Percentiles rank a stretch among this genome's conserved stretches.
Evolutionary conservation across 2,888 invertebrate species (phyloP).

Genomic region (Hipparchia semele): DNA sequence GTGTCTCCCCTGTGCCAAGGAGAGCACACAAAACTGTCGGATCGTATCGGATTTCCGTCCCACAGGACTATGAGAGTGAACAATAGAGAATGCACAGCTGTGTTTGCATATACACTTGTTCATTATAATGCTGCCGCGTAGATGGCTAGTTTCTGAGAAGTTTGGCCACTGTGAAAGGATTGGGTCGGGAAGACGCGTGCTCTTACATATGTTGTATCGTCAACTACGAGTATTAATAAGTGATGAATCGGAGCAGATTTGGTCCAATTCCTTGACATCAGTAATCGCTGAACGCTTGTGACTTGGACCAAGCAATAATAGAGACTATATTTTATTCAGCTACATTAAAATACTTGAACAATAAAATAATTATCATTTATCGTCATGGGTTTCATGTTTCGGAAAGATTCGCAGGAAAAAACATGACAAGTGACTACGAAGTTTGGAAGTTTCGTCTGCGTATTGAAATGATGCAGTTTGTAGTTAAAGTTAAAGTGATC

Average conservation of each 20-base stretch:
- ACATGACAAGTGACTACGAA: conserved; percentile 42
- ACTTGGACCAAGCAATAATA: conserved; percentile 50
- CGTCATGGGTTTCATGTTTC: conserved; percentile 73
- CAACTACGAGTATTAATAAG: too few relatives aligned
- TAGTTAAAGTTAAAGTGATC: conserved; percentile 22
- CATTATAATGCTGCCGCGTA: too few relatives aligned
- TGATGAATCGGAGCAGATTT: background rate
- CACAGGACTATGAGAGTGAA: too few relatives aligned
- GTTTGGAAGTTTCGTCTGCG: conserved; percentile 42
- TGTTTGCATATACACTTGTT: too few relatives aligned
- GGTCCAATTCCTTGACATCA: background rate
- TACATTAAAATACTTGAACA: conserved; percentile 79
- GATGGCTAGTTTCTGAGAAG: too few relatives aligned
- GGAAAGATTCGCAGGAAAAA: conserved; percentile 63
- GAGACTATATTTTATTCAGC: conserved; percentile 60
- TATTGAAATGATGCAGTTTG: background rate
- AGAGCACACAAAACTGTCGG: too few relatives aligned
- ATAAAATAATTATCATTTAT: conserved; percentile 82
- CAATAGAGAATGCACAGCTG: too few relatives aligned
- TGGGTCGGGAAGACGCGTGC: too few relatives aligned
- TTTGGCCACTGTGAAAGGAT: too few relatives aligned
- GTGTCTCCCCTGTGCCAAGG: too few relatives aligned
- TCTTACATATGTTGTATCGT: too few relatives aligned
- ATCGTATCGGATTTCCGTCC: too few relatives aligned
- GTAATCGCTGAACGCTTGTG: background rate